Evolutionary conservation across 1,140 invertebrate species (phyloP).

Genomic region (Ceratosolen fusciceps): DNA sequence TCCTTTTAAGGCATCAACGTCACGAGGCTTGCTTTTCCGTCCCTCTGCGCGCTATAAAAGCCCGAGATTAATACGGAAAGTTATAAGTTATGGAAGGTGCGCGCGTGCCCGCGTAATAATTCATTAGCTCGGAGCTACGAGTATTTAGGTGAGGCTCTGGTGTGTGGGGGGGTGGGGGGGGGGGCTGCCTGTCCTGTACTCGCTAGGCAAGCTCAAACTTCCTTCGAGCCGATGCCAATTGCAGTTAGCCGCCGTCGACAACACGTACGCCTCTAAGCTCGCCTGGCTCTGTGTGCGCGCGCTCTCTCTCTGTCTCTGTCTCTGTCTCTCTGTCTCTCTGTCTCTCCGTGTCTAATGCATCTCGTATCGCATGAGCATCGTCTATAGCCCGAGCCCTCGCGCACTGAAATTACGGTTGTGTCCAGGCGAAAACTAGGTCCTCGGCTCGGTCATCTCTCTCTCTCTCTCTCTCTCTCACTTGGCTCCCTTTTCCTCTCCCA

Average conservation of each 20-base stretch:
- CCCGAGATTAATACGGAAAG: too few species aligned
- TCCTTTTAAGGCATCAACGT: too few species aligned
- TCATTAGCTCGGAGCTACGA: not conserved
- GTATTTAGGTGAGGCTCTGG: not conserved
- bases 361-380: not conserved
- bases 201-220: not conserved
- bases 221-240: not conserved
- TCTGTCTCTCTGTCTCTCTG: too few species aligned
- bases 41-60: too few species aligned
- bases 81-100: too few species aligned
- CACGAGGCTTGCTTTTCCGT: not conserved
- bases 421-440: conserved; percentile 39
- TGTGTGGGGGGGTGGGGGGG: not conserved
- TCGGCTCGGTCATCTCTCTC: conserved; percentile 1
- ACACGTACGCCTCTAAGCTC: too few species aligned
- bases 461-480: not conserved
- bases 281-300: not conserved
- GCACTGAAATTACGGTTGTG: conserved; percentile 13
- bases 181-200: too few species aligned
- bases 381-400: not conserved
- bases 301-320: too few species aligned
- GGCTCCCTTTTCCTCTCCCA: not conserved
- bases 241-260: conserved; percentile 7
- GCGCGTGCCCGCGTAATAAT: not conserved
- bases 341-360: not conserved